Conservation (phyloP, 1,140 invertebrate genomes). For the Arctopsyche grandis region DNA sequence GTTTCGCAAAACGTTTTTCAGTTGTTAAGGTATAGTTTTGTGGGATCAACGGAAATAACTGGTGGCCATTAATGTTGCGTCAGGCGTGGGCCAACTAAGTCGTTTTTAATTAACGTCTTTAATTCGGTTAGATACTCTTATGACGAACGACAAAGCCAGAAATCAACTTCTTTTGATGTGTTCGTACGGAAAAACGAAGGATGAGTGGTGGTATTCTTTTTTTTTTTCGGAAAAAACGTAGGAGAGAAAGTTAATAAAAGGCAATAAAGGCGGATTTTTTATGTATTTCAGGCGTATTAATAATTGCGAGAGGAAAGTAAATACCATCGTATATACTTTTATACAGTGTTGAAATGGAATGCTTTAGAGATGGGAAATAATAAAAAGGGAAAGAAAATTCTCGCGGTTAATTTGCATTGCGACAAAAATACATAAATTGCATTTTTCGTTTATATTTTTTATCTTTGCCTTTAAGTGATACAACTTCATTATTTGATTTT, state of each 20-base stretch:
- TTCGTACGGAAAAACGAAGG: not conserved
- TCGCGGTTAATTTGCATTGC: slow-evolving; percentile 5
- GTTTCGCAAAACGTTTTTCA: slow-evolving; percentile 8
- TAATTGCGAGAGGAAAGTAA: slow-evolving; percentile 19
- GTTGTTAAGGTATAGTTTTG: not conserved
- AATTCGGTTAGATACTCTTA: slow-evolving; percentile 2
- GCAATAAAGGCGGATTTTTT: slow-evolving; percentile 13
- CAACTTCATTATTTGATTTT: no score
- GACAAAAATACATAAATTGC: slow-evolving; percentile 10
- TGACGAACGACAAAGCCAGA: slow-evolving; percentile 2
- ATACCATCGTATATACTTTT: slow-evolving; percentile 5
- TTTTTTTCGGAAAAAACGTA: slow-evolving; percentile 4
- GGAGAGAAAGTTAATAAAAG: slow-evolving; percentile 17
- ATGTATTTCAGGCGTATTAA: slow-evolving; percentile 18
- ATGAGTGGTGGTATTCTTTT: not conserved
- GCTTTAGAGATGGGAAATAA: not conserved
- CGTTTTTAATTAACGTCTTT: slow-evolving; percentile 24
- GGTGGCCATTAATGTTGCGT: not conserved
- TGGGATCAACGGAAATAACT: not conserved
- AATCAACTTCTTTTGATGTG: not conserved
- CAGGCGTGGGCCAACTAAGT: not conserved
- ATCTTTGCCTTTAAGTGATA: no score
- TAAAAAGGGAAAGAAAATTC: not conserved
- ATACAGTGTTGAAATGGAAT: not conserved
- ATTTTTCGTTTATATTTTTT: slow-evolving; percentile 12